phyloP scores from a whole-genome alignment of 2,888 invertebrate species.

The Limnephilus rhombicus region DNA sequence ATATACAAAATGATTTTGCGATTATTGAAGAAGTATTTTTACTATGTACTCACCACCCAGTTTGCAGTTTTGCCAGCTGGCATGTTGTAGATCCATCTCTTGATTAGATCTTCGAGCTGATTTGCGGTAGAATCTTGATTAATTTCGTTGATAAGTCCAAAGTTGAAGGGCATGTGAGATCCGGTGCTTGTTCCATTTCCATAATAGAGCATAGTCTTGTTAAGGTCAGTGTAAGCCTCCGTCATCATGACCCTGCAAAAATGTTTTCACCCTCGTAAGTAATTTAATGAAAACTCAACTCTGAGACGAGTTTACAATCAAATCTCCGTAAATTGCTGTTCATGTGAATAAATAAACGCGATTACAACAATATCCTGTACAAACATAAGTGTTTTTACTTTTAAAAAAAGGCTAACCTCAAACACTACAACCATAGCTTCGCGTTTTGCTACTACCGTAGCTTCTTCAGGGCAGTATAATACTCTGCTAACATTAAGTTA shows the following conservation, averaged over 20 bases:
- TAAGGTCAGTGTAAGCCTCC: slow-evolving; percentile 83
- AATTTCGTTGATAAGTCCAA: slow-evolving; percentile 82
- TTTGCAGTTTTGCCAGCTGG: slow-evolving; percentile 81
- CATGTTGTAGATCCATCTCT: slow-evolving; percentile 82
- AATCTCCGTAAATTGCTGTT: no score
- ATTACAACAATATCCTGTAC: no score
- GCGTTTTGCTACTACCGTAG: no score
- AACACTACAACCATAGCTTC: no score
- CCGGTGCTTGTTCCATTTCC: slow-evolving; percentile 78
- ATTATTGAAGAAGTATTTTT: no score
- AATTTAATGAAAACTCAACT: background rate
- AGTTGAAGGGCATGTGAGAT: slow-evolving; percentile 89
- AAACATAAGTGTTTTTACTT: no score
- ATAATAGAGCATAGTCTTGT: slow-evolving; percentile 82
- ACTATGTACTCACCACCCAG: slow-evolving; percentile 83
- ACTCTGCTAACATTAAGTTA: no score
- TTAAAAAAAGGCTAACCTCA: no score
- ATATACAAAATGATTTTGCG: no score
- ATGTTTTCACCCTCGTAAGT: background rate
- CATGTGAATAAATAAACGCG: no score
- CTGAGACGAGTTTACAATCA: background rate
- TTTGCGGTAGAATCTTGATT: slow-evolving; percentile 78
- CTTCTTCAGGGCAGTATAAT: no score
- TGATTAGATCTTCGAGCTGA: slow-evolving; percentile 80
- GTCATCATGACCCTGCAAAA: slow-evolving; percentile 83